Conservation (phyloP, 2,113 vertebrate species). For the Myotis yumanensis region DNA sequence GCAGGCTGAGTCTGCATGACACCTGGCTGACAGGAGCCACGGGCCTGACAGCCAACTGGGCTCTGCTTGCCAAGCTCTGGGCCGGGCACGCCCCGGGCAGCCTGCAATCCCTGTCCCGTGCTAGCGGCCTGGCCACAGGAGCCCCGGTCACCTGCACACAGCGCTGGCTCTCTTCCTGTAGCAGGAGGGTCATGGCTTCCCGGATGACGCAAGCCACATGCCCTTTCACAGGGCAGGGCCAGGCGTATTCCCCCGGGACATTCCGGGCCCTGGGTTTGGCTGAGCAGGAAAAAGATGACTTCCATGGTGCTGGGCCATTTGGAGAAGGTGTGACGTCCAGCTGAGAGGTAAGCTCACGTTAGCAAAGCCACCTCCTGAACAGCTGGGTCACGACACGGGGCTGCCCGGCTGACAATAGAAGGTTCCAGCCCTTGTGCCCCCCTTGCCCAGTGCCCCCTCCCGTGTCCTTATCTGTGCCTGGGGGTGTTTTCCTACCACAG, state of each 20-base stretch:
- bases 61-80: neutral
- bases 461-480: neutral
- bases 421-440: neutral
- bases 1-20: neutral
- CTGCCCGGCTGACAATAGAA: neutral
- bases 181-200: neutral
- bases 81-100: rapidly evolving
- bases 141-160: neutral
- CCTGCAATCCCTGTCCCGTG: neutral
- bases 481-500: neutral
- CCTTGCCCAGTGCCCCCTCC: neutral
- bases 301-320: neutral
- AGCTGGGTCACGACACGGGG: neutral
- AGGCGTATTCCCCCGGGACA: neutral
- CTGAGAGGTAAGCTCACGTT: neutral
- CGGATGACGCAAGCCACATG: neutral
- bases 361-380: neutral
- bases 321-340: neutral
- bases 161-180: neutral
- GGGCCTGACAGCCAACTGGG: neutral
- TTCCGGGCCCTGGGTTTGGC: neutral
- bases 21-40: neutral
- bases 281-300: neutral
- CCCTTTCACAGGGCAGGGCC: neutral
- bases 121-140: neutral